phyloP scores from a whole-genome alignment of 1,140 invertebrate genomes.

The Calephelis nemesis region DNA sequence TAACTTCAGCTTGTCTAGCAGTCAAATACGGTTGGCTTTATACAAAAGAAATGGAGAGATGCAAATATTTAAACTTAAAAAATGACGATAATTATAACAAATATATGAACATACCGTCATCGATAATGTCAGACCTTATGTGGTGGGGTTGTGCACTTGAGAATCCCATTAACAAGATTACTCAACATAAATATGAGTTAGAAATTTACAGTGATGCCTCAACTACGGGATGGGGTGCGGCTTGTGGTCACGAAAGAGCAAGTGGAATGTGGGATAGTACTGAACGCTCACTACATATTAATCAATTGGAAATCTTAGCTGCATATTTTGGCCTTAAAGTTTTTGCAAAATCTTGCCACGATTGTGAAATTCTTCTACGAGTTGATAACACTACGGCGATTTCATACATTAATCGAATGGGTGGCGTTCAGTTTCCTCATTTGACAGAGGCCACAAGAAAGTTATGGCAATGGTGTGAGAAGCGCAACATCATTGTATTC shows the following conservation, averaged over 20 bases:
- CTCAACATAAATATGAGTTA: not conserved
- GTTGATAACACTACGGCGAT: not conserved
- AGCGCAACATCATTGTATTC: not conserved
- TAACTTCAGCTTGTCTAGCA: slow-evolving; percentile 22
- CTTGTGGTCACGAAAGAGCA: not conserved
- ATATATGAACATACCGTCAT: slow-evolving; percentile 16
- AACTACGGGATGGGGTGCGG: slow-evolving; percentile 19
- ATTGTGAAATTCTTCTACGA: not conserved
- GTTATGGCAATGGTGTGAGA: not conserved
- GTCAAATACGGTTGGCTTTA: slow-evolving; percentile 24
- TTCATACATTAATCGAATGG: not conserved
- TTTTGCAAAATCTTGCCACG: not conserved
- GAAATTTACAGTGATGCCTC: slow-evolving; percentile 23
- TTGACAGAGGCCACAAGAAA: not conserved
- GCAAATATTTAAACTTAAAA: slow-evolving; percentile 23
- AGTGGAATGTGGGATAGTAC: too few relatives aligned
- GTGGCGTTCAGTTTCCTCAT: not conserved
- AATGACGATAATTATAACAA: slow-evolving; percentile 15
- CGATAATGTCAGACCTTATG: slow-evolving; percentile 10
- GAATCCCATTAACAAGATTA: slow-evolving; percentile 6
- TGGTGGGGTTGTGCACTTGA: slow-evolving; percentile 2
- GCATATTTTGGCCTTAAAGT: not conserved
- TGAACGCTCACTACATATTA: slow-evolving; percentile 1
- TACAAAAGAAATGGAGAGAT: slow-evolving; percentile 24
- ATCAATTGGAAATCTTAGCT: not conserved